phyloP scores from a whole-genome alignment of 2,888 invertebrate genomes.

The Rhimphoctona megacephalus region DNA sequence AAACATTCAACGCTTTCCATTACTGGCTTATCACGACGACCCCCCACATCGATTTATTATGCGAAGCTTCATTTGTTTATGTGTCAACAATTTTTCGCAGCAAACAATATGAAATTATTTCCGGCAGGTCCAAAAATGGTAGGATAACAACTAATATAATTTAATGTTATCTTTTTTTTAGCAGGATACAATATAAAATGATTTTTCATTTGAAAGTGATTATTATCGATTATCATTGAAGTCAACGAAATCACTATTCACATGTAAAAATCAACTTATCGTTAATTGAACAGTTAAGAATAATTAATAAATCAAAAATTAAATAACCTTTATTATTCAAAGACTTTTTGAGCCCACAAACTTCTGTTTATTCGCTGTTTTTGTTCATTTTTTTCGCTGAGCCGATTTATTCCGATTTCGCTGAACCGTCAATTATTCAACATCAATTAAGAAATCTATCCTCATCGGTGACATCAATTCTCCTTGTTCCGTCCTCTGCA shows the following conservation, averaged over 20 bases:
- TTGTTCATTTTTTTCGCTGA: not conserved
- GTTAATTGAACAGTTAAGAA: too few species aligned
- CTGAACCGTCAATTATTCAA: constrained; percentile 8
- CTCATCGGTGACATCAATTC: constrained; percentile 7
- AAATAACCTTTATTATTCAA: not conserved
- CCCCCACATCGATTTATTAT: not conserved
- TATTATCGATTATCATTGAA: not conserved
- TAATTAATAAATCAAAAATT: too few species aligned
- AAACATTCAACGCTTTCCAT: constrained; percentile 54
- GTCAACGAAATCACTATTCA: not conserved
- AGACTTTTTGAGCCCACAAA: not conserved
- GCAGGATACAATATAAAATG: not conserved
- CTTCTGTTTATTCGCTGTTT: not conserved
- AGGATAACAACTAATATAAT: not conserved
- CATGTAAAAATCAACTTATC: too few species aligned
- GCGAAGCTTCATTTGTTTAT: not conserved
- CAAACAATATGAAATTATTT: not conserved
- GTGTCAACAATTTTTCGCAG: not conserved
- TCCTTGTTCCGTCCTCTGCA: not conserved
- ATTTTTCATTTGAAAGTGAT: not conserved
- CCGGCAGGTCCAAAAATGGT: not conserved
- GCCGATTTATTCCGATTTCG: too few species aligned
- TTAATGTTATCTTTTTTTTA: not conserved
- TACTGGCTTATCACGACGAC: constrained; percentile 1
- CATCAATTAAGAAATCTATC: constrained; percentile 6